Conservation (phyloP, 2,888 invertebrate species). For the Leucania comma region DNA sequence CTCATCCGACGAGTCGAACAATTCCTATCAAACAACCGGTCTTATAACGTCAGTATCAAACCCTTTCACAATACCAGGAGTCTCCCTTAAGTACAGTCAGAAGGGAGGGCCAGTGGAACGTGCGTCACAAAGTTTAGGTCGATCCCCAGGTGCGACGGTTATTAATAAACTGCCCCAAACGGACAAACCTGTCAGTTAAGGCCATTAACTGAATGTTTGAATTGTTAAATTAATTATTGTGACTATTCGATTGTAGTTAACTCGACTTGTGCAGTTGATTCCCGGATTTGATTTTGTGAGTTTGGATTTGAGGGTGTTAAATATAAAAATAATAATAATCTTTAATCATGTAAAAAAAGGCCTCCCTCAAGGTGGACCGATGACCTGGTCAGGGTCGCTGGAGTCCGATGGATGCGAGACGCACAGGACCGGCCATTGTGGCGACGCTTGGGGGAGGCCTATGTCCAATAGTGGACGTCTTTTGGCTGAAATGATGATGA, state of each 20-base stretch:
- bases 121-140: constrained; percentile 68
- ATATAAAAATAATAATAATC: too few relatives aligned
- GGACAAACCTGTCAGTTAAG: constrained; percentile 46
- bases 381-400: too few relatives aligned
- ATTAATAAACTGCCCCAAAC: constrained; percentile 59
- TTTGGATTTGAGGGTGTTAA: not conserved
- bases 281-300: constrained; percentile 22
- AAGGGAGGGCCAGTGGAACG: constrained; percentile 53
- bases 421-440: too few relatives aligned
- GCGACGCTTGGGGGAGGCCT: too few relatives aligned
- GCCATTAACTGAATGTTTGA: constrained; percentile 43
- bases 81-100: constrained; percentile 37
- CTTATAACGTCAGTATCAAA: constrained; percentile 13
- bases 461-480: too few relatives aligned
- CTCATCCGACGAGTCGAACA: too few relatives aligned
- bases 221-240: constrained; percentile 50
- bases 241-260: constrained; percentile 42
- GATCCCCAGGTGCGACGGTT: constrained; percentile 67
- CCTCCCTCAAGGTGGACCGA: too few relatives aligned
- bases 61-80: constrained; percentile 26
- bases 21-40: not conserved
- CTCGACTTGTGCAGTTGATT: constrained; percentile 28
- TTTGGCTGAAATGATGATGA: too few relatives aligned
- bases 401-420: too few relatives aligned
- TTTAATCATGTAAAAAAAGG: too few relatives aligned